phyloP scores from a whole-genome alignment of 1,140 invertebrate genomes.

The Aphidius ervi region DNA sequence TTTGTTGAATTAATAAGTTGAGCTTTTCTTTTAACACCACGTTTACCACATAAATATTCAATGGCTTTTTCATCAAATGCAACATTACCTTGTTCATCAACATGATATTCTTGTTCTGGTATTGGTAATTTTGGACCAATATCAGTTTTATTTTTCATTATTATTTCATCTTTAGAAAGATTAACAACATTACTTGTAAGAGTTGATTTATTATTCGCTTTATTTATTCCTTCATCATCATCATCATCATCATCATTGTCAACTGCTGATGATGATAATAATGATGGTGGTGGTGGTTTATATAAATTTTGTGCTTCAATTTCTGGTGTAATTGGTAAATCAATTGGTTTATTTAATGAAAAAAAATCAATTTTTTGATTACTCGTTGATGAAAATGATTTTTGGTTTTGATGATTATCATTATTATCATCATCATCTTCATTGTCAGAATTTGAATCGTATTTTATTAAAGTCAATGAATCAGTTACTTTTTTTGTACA shows the following conservation, averaged over 20 bases:
- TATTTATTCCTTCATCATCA: not conserved
- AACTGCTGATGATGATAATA: not conserved
- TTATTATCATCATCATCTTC: constrained; percentile 33
- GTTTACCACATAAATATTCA: constrained; percentile 48
- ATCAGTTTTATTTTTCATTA: constrained; percentile 47
- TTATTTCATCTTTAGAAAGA: constrained; percentile 45
- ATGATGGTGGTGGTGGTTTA: not conserved
- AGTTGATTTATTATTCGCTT: constrained; percentile 21
- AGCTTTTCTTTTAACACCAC: constrained; percentile 52
- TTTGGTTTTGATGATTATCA: constrained; percentile 19
- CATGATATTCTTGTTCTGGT: constrained; percentile 51
- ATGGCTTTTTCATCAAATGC: constrained; percentile 51
- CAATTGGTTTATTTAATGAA: constrained; percentile 29
- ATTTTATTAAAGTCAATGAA: constrained; percentile 28
- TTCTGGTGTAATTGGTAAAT: constrained; percentile 8
- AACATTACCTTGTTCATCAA: constrained; percentile 46
- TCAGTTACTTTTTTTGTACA: too few relatives aligned
- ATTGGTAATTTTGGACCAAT: constrained; percentile 49
- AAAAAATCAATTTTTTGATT: constrained; percentile 32
- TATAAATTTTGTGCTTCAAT: constrained; percentile 18
- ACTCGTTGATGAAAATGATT: not conserved
- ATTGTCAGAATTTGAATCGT: constrained; percentile 52
- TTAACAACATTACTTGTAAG: constrained; percentile 37
- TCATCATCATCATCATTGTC: not conserved
- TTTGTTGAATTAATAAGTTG: constrained; percentile 55